Conservation (phyloP, 2,888 invertebrate genomes). For the Melinopterus prodromus region DNA sequence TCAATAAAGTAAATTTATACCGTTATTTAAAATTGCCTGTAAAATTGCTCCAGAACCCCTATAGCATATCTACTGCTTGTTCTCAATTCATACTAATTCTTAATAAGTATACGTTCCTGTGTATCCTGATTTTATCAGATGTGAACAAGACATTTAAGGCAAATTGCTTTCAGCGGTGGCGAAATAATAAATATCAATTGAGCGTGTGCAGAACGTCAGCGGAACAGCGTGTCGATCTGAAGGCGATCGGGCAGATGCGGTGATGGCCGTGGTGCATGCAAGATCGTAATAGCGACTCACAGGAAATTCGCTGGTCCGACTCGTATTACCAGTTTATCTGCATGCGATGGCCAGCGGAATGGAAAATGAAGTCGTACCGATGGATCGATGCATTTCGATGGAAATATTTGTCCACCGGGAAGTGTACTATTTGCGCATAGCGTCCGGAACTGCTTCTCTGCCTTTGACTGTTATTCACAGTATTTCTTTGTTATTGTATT, state of each 20-base stretch:
- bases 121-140: no score
- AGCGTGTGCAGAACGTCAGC: background rate
- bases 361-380: background rate
- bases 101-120: no score
- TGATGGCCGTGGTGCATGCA: background rate
- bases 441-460: background rate
- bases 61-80: no score
- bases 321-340: background rate
- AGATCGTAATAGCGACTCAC: background rate
- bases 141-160: background rate
- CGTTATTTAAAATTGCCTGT: no score
- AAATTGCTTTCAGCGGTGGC: background rate
- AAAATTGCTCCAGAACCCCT: no score
- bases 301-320: background rate
- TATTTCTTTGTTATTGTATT: no score
- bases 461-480: no score
- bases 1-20: no score
- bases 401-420: background rate
- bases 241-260: background rate
- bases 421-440: background rate
- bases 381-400: background rate
- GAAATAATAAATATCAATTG: background rate
- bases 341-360: background rate
- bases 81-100: no score
- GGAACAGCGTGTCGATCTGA: background rate